These are phyloP conservation scores for Hemithea aestivaria DNA, from an alignment of 2,888 invertebrate genomes.

Conservation along the genomic window DNA sequence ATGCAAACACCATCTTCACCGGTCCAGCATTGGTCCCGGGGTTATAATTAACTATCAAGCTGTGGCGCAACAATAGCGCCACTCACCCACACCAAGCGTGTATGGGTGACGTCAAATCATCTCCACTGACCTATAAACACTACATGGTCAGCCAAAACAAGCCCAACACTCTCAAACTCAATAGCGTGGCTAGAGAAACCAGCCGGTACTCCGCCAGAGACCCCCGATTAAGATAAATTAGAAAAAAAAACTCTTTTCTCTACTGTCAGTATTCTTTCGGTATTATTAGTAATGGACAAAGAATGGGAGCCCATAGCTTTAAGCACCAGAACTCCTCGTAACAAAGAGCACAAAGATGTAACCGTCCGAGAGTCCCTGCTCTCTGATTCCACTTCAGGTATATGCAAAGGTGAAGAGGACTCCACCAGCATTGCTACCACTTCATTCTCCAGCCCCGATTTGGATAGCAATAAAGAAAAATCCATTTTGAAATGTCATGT, in stretches of 20 bases:
- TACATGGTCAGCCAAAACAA: conserved; percentile 80
- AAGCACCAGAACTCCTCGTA: conserved; percentile 53
- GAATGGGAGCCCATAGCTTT: conserved; percentile 49
- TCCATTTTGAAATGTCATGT: conserved; percentile 22
- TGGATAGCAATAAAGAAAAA: conserved; percentile 50
- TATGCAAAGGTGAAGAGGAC: conserved; percentile 66
- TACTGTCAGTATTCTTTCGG: conserved; percentile 58
- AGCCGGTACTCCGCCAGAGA: conserved; percentile 76
- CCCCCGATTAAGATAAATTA: conserved; percentile 79
- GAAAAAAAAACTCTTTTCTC: conserved; percentile 26
- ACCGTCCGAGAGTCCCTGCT: conserved; percentile 59
- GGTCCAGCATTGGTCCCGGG: conserved; percentile 16
- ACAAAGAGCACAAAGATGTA: conserved; percentile 42
- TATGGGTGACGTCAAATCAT: conserved; percentile 54
- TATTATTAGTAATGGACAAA: conserved; percentile 50
- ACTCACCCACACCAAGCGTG: conserved; percentile 47
- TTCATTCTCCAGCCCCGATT: conserved; percentile 64
- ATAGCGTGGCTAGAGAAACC: conserved; percentile 72
- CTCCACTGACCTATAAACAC: conserved; percentile 48
- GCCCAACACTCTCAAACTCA: conserved; percentile 69
- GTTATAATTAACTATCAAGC: conserved; percentile 27
- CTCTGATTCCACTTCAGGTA: conserved; percentile 72
- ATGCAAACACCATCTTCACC: conserved; percentile 18
- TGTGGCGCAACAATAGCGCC: conserved; percentile 54
- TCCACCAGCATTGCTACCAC: conserved; percentile 49